Base-by-base conservation (phyloP, 2,113 vertebrate genomes). In the human (Homo sapiens) region DNA sequence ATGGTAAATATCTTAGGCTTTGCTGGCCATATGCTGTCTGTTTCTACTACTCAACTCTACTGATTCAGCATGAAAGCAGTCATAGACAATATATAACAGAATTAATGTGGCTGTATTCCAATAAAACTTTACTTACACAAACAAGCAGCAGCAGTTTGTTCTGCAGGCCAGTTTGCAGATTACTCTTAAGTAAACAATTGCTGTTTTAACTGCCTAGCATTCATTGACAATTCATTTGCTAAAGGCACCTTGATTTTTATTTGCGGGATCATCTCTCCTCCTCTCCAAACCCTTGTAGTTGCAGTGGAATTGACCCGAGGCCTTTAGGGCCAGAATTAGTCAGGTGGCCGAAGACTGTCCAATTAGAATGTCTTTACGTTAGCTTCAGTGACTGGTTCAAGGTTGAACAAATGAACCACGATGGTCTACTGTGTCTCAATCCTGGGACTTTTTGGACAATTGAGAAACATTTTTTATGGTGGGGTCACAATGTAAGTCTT, bases 61-160 rank as follows among this genome's bases (percentile, higher is more conserved):
- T 48, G 8, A 64, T 32, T 81, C 0, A 76, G 9, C 50, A 86
- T 61, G 32, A 90, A 96, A 89, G 48, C 8, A 84, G 48, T 52
- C 45, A 91, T 5, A 66, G 45, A 68, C 1, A 66, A 75, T 61
- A 75, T n/a, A 50, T 68, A 84, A 90, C 27, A 48, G 27, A 89
- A 78, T 57, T 35, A 30, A 38, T 80, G 61, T 38, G 64, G 45
- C 40, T 59, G 8, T 45, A 16, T 52, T 89, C 57, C 90, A 93
- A 82, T n/a, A 78, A 96, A 86, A 14, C 43, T 90, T 81, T 61
- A 90, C 81, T 93, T 81, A 93, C 38, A 83, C 68, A 94, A 84
- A 75, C 5, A 84, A 92, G 48, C 8, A 80, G 30, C 25, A 84
- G 38, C 20, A 75, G 75, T 83, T 64, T 96, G 32, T 52, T 84